phyloP scores from a whole-genome alignment of 2,113 vertebrate species.

The Dromas ardeola region DNA sequence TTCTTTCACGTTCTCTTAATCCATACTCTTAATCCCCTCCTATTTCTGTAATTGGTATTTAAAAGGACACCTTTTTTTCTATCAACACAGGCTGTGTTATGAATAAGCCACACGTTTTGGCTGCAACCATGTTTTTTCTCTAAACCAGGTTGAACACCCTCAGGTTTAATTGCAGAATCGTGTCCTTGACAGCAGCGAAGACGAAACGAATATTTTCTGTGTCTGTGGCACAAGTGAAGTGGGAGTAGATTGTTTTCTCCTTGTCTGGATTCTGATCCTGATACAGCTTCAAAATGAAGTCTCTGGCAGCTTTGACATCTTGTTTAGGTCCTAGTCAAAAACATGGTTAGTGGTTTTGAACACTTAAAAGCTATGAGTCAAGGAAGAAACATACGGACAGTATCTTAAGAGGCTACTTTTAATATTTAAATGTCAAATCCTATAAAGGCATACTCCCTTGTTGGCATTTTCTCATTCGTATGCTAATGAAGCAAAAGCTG shows the following conservation, averaged over 20 bases:
- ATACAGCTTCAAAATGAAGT: conserved; percentile 90
- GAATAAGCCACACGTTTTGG: background rate
- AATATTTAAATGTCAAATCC: background rate
- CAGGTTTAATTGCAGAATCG: conserved; percentile 88
- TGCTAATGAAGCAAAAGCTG: background rate
- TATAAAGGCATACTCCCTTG: background rate
- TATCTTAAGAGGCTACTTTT: background rate
- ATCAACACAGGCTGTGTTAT: background rate
- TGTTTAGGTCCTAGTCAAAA: conserved; percentile 79
- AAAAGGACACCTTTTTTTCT: background rate
- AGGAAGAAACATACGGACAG: background rate
- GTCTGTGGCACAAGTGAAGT: conserved; percentile 89
- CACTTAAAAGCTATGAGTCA: background rate
- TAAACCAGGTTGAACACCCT: conserved; percentile 84
- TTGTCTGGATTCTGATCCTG: conserved; percentile 87
- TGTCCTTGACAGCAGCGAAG: conserved; percentile 89
- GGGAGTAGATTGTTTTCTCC: conserved; percentile 85
- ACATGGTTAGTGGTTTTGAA: background rate
- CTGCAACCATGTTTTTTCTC: background rate
- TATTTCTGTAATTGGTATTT: background rate
- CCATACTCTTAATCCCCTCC: background rate
- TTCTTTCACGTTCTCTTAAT: background rate
- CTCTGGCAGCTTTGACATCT: conserved; percentile 78
- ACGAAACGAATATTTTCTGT: conserved; percentile 90
- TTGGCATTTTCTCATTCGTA: background rate